Evolutionary conservation across 2,888 invertebrate genomes (phyloP).

Genomic region (Eupsilia transversa): DNA sequence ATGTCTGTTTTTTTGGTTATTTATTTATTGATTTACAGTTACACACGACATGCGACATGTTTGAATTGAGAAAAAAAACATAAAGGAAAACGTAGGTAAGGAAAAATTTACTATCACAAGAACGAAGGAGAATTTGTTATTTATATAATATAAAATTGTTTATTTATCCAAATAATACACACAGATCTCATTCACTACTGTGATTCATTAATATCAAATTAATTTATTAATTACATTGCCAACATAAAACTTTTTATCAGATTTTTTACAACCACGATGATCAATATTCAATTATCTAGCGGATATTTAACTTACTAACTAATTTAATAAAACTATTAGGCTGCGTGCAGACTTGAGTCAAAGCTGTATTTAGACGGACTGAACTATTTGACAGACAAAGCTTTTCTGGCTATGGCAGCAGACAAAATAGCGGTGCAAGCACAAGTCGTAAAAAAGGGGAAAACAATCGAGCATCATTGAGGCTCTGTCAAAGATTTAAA

Average conservation of each 20-base stretch:
- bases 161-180: too few species aligned
- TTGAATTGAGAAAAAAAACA: neutral
- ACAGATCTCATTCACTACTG: neutral
- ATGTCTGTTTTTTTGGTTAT: neutral
- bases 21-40: neutral
- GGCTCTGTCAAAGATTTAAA: neutral
- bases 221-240: slow-evolving; percentile 14
- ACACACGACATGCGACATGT: too few species aligned
- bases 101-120: neutral
- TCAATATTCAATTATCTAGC: slow-evolving; percentile 27
- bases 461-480: neutral
- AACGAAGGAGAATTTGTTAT: too few species aligned
- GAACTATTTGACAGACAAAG: neutral
- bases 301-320: slow-evolving; percentile 27
- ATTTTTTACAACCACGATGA: slow-evolving; percentile 4
- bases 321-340: slow-evolving; percentile 21
- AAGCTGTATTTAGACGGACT: neutral
- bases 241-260: neutral
- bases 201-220: slow-evolving; percentile 15
- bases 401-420: neutral
- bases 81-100: neutral
- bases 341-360: neutral
- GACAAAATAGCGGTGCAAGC: neutral
- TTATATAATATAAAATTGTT: too few species aligned
- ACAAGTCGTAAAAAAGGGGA: neutral